Evolutionary conservation across 1,140 invertebrate species (phyloP).

Genomic region (Nilaparvata lugens): DNA sequence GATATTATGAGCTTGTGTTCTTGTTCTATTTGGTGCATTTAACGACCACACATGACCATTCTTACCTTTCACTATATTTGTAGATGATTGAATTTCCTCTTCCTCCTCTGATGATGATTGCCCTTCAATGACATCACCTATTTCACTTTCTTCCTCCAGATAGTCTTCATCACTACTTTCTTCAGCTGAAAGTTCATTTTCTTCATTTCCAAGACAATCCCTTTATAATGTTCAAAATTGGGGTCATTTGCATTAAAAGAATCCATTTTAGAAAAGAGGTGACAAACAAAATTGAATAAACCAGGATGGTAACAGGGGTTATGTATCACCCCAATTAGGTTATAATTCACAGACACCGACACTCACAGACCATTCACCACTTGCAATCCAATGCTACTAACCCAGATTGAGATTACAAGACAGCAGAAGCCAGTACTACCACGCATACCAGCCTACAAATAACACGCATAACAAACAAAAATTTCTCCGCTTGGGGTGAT

Average conservation of each 20-base stretch:
- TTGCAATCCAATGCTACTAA: no score
- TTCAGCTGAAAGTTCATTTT: no score
- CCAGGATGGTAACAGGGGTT: not conserved
- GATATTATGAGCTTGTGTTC: not conserved
- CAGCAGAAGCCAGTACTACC: no score
- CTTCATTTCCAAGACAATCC: no score
- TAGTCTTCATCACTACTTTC: no score
- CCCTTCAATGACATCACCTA: not conserved
- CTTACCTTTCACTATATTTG: not conserved
- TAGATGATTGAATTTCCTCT: not conserved
- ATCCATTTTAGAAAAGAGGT: not conserved
- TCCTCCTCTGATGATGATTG: not conserved
- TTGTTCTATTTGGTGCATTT: not conserved
- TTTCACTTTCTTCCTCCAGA: not conserved
- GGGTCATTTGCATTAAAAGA: not conserved
- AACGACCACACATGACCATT: not conserved
- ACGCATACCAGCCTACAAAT: no score
- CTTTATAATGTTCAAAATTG: not conserved
- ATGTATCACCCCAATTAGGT: not conserved
- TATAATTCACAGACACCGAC: not conserved
- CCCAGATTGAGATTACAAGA: no score
- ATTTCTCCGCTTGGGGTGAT: not conserved
- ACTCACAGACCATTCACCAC: not conserved
- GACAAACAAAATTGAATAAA: not conserved
- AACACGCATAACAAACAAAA: not conserved